Percentiles rank a stretch among this genome's conserved stretches.
These are phyloP conservation scores for Proisotoma minuta DNA, from an alignment of 2,888 invertebrate species.

Conservation along the genomic window DNA sequence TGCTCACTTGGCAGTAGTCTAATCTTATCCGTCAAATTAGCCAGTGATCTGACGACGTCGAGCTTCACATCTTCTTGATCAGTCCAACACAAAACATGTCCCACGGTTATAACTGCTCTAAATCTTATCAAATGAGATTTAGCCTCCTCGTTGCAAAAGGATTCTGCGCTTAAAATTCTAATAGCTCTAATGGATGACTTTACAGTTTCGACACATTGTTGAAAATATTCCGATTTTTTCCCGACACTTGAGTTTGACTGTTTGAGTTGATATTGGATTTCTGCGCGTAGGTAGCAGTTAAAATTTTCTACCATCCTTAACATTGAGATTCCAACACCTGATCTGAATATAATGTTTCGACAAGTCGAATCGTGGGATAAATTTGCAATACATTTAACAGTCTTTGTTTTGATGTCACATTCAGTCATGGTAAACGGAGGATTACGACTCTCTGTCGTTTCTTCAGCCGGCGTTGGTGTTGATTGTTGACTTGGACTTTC, in stretches of 20 bases:
- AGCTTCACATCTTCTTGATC: slow-evolving; percentile 22
- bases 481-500: slow-evolving; percentile 8
- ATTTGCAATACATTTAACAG: slow-evolving; percentile 35
- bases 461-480: not conserved
- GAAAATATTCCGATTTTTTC: not conserved
- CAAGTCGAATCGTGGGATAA: slow-evolving; percentile 29
- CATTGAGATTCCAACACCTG: slow-evolving; percentile 28
- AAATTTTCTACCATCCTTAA: no score
- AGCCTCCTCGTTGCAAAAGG: slow-evolving; percentile 9
- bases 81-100: slow-evolving; percentile 24
- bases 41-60: slow-evolving; percentile 27
- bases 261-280: not conserved
- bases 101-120: slow-evolving; percentile 23
- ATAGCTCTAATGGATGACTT: slow-evolving; percentile 25
- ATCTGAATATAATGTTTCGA: slow-evolving; percentile 20
- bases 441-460: no score
- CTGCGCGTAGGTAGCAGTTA: not conserved
- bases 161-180: slow-evolving; percentile 26
- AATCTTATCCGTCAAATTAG: slow-evolving; percentile 23
- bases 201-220: not conserved
- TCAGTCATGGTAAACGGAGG: not conserved
- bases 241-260: not conserved
- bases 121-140: slow-evolving; percentile 21
- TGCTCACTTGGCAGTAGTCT: slow-evolving; percentile 17
- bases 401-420: slow-evolving; percentile 21